These are phyloP conservation scores for Falcaria lacertinaria DNA, from an alignment of 2,888 invertebrate species.

Conservation along the genomic window DNA sequence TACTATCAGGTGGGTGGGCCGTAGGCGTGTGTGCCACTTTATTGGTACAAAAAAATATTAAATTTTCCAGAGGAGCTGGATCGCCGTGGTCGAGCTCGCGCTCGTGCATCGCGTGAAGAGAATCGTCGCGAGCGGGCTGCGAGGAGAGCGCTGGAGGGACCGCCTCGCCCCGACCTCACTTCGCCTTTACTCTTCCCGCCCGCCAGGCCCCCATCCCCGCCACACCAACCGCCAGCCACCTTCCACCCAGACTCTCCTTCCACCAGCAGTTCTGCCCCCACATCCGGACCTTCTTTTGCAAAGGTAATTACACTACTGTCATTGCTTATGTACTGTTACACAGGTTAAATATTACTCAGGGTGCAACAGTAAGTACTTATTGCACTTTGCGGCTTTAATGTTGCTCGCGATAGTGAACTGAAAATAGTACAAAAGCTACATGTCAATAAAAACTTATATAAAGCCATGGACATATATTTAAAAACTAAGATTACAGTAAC, in stretches of 20 bases:
- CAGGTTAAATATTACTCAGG: too few relatives aligned
- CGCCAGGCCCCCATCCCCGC: conserved; percentile 34
- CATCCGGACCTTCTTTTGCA: conserved; percentile 66
- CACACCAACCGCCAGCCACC: conserved; percentile 29
- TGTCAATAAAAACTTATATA: too few relatives aligned
- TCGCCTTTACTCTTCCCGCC: conserved; percentile 62
- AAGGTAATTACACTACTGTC: conserved; percentile 60
- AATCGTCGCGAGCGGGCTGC: conserved; percentile 88
- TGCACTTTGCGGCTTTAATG: too few relatives aligned
- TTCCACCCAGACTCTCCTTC: conserved; percentile 38
- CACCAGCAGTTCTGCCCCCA: conserved; percentile 27
- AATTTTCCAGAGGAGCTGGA: conserved; percentile 83
- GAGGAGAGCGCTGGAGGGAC: conserved; percentile 85
- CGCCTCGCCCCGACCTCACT: conserved; percentile 82
- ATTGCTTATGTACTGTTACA: too few relatives aligned
- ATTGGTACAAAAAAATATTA: not conserved
- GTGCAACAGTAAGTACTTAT: too few relatives aligned
- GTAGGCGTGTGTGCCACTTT: too few relatives aligned
- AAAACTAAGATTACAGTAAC: too few relatives aligned
- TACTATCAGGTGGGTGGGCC: too few relatives aligned
- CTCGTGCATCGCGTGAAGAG: conserved; percentile 89
- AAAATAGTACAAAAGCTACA: too few relatives aligned
- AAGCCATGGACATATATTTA: too few relatives aligned
- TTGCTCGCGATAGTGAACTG: too few relatives aligned
- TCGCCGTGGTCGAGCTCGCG: conserved; percentile 83